These are phyloP conservation scores for Luscinia megarhynchos DNA, from an alignment of 2,797 vertebrate species.

Conservation along the genomic window DNA sequence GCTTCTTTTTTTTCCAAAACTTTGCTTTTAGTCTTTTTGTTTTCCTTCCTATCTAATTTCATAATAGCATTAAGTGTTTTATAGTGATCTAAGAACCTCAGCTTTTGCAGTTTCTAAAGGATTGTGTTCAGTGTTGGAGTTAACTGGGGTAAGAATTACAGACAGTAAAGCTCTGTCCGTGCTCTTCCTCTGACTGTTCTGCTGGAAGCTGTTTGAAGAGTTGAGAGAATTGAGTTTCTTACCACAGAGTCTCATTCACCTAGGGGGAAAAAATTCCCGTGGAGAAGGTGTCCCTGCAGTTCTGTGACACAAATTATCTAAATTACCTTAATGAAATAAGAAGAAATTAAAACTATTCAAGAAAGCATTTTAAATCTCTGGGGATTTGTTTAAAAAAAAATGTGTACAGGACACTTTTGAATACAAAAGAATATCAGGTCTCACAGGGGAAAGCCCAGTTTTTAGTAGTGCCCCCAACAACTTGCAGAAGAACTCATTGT, in stretches of 20 bases:
- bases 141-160: not conserved
- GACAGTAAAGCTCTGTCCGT: not conserved
- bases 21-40: not conserved
- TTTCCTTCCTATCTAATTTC: not conserved
- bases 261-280: fast-evolving
- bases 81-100: not conserved
- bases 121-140: not conserved
- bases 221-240: not conserved
- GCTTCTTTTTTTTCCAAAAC: not conserved
- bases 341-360: not conserved
- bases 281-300: not conserved
- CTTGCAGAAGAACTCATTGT: not conserved
- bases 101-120: not conserved
- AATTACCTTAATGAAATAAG: not conserved
- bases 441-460: not conserved
- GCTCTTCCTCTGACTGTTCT: not conserved
- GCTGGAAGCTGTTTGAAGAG: not conserved
- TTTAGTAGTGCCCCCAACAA: not conserved
- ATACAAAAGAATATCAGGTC: not conserved
- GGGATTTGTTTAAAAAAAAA: not conserved
- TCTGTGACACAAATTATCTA: not conserved
- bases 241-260: not conserved
- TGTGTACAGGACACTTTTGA: not conserved
- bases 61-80: not conserved
- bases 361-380: not conserved